Conservation (phyloP, 1,140 invertebrate genomes). For the Hyles euphorbiae region DNA sequence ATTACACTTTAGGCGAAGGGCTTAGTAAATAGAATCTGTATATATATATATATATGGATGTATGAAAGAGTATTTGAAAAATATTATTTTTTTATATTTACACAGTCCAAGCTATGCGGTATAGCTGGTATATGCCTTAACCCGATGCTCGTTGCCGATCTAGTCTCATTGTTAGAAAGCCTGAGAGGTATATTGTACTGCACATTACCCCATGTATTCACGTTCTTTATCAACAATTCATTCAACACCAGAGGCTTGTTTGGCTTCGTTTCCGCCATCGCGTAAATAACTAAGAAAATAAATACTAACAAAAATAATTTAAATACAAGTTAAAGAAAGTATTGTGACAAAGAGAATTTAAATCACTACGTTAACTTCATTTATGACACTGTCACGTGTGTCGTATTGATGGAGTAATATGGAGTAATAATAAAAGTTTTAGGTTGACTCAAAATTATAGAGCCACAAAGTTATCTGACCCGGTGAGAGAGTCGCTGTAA, state of each 20-base stretch:
- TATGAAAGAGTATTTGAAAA: too few relatives aligned
- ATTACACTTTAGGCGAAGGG: too few relatives aligned
- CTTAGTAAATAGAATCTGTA: too few relatives aligned
- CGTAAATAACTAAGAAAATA: conserved; percentile 6
- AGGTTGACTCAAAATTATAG: too few relatives aligned
- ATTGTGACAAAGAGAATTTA: too few relatives aligned
- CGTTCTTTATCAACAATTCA: conserved; percentile 57
- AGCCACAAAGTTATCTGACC: too few relatives aligned
- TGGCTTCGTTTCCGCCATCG: conserved; percentile 32
- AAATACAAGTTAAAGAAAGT: neutral
- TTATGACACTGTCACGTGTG: neutral
- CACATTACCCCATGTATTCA: conserved; percentile 69
- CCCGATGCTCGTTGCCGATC: conserved; percentile 49
- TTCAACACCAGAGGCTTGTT: conserved; percentile 38
- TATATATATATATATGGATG: too few relatives aligned
- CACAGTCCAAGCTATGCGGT: conserved; percentile 56
- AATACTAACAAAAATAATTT: conserved; percentile 18
- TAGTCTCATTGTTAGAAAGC: conserved; percentile 58
- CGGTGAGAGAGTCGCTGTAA: too few relatives aligned
- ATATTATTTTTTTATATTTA: conserved; percentile 29
- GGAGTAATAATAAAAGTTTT: too few relatives aligned
- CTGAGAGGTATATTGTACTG: conserved; percentile 67
- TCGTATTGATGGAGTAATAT: too few relatives aligned
- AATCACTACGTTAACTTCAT: too few relatives aligned
- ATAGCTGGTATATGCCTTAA: conserved; percentile 60